Base-by-base conservation (phyloP, 2,113 vertebrate species). In the Cathartes aura region DNA sequence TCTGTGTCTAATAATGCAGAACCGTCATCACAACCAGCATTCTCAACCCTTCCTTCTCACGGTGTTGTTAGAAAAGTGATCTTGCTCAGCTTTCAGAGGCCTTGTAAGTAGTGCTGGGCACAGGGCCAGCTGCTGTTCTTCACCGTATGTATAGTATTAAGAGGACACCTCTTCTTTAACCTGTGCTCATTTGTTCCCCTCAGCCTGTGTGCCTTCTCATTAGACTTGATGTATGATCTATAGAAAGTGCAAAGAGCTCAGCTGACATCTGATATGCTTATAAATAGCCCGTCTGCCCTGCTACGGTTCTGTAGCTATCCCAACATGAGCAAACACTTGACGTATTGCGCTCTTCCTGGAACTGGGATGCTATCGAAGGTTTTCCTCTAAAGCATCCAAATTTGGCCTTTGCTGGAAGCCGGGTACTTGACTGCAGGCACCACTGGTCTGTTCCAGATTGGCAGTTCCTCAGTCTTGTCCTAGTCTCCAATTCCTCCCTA, bases 201-300 rank as follows among this genome's bases (percentile, higher is more conserved):
- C 63, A 42, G 75, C 47, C 74, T n/a, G 23, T 92, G 45, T 59
- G 43, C 52, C 73, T 83, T 79, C 92, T 92, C 66, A 58, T 95
- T 62, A 91, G 55, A 47, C 86, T 92, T 96, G 91, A 85, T 80
- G 76, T 90, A 90, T 34, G 87, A 74, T 76, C 80, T 89, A 78
- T 58, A 96, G 85, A 91, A 80, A 93, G 79, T 53, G 68, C 68
- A 90, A 76, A 97, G 72, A 81, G 63, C 84, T 94, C 83, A 75
- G 85, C 63, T 89, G 96, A 96, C 67, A 96, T 84, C 81, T 92
- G 82, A 97, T 96, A 95, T 11, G 56, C 60, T 95, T 97, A 92
- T 97, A 96, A 96, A 97, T 95, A 96, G 91, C 87, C 63, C 30
- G 70, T 42, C 82, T 96, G 95, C 91, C 71, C 96, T 83, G 80